Base-by-base conservation (phyloP, 2,888 invertebrate species). In the Cynaeus angustus region DNA sequence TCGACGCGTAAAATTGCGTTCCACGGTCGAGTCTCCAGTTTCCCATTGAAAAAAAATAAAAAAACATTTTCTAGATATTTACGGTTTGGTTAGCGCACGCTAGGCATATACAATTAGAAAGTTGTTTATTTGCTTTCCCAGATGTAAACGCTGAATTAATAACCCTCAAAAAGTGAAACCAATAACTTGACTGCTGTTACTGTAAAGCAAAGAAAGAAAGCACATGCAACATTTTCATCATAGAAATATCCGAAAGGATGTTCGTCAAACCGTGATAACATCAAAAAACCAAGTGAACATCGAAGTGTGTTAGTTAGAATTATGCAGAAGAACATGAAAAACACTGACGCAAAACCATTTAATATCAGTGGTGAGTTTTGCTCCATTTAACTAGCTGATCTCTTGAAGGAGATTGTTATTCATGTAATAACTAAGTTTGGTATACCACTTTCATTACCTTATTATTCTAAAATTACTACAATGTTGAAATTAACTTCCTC, bases 101-200 rank as follows among this genome's bases (percentile, higher is more conserved):
- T 2, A 7, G 9, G n/a, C 6, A 7, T 33, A 1, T 12, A 6
- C 43, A 12, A 10, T 43, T 43, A 43, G 43, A 43, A 43, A 43
- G 43, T 43, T 13, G 43, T 43, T 43, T 43, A 43, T 43, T 43
- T 43, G 43, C 43, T 43, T 43, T 43, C 1, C 14, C 43, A 43
- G 14, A 43, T 43, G 43, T 43, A 43, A 43, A 43, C 43, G 10
- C n/a, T 43, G 12, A 43, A 14, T 3, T 14, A 9, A 9, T 41
- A 12, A 10, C 3, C 3, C 12, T 43, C 7, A 43, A 43, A 43
- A 43, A 43, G 43, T 14, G 43, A 43, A 43, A 43, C 10, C 43
- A 33, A 33, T 4, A 28, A 4, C 5, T 4, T 28, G 28, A n/a
- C n/a, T 28, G 33, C 33, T n/a, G 43, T 43, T 12, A 41, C 41